A percentile compares a stretch with the other conserved stretches of the same genome.
phyloP scores from a whole-genome alignment of 2,888 invertebrate species.

The Patella depressa region DNA sequence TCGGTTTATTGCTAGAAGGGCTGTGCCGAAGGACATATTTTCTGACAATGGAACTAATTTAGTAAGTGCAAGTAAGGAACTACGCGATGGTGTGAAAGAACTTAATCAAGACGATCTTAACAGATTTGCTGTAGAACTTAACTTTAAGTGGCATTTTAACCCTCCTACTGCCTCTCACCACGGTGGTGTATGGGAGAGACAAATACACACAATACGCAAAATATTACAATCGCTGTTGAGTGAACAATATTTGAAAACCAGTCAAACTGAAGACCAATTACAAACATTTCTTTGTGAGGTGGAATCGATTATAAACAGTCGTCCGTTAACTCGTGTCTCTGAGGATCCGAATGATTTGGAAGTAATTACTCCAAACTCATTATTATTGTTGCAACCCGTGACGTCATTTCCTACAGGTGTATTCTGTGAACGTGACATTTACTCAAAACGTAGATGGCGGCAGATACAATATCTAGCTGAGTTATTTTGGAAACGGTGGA shows the following conservation, averaged over 20 bases:
- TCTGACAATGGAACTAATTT: conserved; percentile 13
- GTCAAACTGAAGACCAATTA: conserved; percentile 29
- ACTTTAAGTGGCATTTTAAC: conserved; percentile 12
- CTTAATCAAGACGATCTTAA: not conserved
- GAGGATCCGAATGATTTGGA: conserved; percentile 28
- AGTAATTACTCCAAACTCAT: conserved; percentile 34
- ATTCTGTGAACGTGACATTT: conserved; percentile 17
- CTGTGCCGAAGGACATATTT: conserved; percentile 5
- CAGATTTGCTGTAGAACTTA: not conserved
- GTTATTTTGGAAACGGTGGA: conserved; percentile 26
- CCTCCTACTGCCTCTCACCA: conserved; percentile 17
- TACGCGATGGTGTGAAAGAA: conserved; percentile 8
- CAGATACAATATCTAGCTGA: conserved; percentile 16
- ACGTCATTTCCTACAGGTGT: conserved; percentile 12
- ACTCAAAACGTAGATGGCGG: conserved; percentile 19
- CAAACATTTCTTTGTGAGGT: conserved; percentile 37
- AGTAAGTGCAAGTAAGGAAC: conserved; percentile 12
- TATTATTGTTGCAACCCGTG: conserved; percentile 20
- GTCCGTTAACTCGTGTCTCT: conserved; percentile 33
- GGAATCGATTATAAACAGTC: conserved; percentile 34
- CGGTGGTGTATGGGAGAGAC: conserved; percentile 17
- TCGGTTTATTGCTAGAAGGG: not conserved
- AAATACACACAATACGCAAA: not conserved
- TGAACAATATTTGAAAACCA: not conserved
- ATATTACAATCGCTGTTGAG: not conserved